Percentiles rank a stretch among this genome's conserved stretches.
Conservation (phyloP, 2,797 vertebrate genomes). For the Catamblyrhynchus diadema region DNA sequence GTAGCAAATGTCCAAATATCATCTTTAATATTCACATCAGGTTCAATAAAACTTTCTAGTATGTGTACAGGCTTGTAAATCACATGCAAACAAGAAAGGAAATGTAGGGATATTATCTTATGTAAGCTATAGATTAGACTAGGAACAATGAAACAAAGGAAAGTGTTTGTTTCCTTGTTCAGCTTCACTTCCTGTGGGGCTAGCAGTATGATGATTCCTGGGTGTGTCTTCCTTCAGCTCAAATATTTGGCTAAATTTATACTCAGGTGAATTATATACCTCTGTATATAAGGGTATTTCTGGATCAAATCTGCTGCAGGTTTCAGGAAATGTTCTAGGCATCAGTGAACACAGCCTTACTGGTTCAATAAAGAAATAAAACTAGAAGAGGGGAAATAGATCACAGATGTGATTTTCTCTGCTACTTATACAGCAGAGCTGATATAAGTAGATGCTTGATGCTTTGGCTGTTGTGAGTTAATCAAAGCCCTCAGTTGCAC, state of each 20-base stretch:
- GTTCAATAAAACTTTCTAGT: neutral
- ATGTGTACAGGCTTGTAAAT: neutral
- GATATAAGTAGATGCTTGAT: neutral
- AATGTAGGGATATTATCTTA: neutral
- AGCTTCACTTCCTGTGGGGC: neutral
- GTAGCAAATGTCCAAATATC: neutral
- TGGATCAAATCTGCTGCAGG: neutral
- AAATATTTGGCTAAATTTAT: neutral
- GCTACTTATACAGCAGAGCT: neutral
- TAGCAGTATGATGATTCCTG: neutral
- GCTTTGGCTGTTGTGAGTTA: neutral
- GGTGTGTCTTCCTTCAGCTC: neutral
- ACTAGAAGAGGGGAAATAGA: neutral
- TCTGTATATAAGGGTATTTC: neutral
- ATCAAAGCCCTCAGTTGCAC: neutral
- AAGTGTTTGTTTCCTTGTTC: neutral
- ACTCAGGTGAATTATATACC: neutral
- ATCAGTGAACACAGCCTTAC: neutral
- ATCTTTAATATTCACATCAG: neutral
- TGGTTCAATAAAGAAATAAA: neutral
- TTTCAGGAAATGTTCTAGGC: neutral
- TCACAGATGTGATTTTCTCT: neutral
- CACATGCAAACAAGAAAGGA: neutral
- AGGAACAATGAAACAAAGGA: neutral
- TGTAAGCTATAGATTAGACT: neutral